Percentiles rank a stretch among this genome's conserved stretches.
These are phyloP conservation scores for Junonia oenone DNA, from an alignment of 2,888 invertebrate genomes.

Conservation along the genomic window DNA sequence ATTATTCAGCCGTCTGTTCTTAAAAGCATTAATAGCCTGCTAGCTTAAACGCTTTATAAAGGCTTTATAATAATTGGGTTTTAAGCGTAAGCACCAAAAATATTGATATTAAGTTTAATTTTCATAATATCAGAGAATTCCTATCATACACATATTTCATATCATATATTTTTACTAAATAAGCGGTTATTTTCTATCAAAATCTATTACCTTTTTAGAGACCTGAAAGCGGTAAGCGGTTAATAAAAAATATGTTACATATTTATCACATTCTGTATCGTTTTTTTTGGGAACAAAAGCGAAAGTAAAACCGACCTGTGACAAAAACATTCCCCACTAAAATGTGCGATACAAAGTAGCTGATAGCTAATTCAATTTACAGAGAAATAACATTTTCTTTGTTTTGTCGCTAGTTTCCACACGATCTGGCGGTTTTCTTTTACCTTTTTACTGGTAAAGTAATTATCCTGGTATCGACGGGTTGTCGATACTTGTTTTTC, in stretches of 20 bases:
- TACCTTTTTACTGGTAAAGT: conserved; percentile 1
- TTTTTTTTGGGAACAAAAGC: background rate
- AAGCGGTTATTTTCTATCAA: too few relatives aligned
- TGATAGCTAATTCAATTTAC: background rate
- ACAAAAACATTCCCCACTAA: background rate
- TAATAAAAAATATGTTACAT: background rate
- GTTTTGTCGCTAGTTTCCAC: background rate
- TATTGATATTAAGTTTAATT: too few relatives aligned
- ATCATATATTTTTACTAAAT: too few relatives aligned
- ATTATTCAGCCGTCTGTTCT: too few relatives aligned
- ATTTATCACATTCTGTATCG: background rate
- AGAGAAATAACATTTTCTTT: conserved; percentile 1
- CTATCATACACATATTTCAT: too few relatives aligned
- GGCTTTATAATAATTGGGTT: too few relatives aligned
- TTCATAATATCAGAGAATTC: too few relatives aligned
- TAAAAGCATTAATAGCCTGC: too few relatives aligned
- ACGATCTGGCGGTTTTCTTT: background rate
- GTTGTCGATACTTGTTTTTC: background rate
- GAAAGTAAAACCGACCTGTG: background rate
- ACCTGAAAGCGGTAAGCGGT: background rate
- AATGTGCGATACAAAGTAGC: background rate
- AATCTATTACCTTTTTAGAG: background rate
- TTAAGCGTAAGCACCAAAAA: too few relatives aligned
- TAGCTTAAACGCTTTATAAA: too few relatives aligned
- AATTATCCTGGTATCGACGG: conserved; percentile 9